phyloP scores from a whole-genome alignment of 2,797 vertebrate species.

The Okamejei kenojei region DNA sequence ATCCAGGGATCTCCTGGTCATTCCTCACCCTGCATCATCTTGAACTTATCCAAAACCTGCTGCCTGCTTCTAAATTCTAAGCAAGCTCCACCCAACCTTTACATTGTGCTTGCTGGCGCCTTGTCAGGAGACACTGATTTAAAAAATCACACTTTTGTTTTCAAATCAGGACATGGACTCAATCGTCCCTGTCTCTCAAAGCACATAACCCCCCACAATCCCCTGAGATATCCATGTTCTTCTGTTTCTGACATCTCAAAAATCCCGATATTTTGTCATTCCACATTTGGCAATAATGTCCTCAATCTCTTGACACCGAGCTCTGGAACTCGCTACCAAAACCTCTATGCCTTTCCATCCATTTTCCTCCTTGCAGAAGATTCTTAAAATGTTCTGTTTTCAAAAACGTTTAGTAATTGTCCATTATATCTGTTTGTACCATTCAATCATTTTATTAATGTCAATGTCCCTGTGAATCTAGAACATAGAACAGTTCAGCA shows the following conservation, averaged over 20 bases:
- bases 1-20: not conserved
- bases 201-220: not conserved
- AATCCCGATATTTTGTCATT: not conserved
- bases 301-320: not conserved
- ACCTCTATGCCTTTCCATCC: not conserved
- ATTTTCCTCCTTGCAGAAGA: not conserved
- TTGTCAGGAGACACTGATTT: not conserved
- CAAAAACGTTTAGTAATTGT: not conserved
- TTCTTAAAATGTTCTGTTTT: not conserved
- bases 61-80: not conserved
- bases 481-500: not conserved
- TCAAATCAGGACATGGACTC: not conserved
- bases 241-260: not conserved
- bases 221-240: not conserved
- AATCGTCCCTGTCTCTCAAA: not conserved
- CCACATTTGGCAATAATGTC: not conserved
- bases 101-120: too few relatives aligned
- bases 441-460: not conserved
- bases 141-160: not conserved
- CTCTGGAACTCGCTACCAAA: not conserved
- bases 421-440: not conserved
- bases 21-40: not conserved
- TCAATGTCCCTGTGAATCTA: not conserved
- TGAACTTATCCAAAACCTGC: not conserved
- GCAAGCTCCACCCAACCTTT: not conserved